Evolutionary conservation across 2,113 vertebrate species (phyloP), one percentile per base, ranked within the genome.

Genomic region (Halichoeres trimaculatus): DNA sequence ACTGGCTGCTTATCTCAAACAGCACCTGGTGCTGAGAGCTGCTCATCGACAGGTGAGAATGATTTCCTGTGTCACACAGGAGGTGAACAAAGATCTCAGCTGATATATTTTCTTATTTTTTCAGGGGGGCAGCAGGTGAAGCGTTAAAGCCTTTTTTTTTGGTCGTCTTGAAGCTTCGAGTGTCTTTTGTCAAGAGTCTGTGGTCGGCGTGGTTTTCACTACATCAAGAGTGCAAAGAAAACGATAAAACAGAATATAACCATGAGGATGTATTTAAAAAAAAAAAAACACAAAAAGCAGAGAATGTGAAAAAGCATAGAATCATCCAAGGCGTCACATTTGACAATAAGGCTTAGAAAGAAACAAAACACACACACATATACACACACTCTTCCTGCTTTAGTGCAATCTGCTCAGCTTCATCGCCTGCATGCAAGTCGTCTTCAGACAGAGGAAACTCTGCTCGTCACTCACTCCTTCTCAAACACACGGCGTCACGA

Each of bases 281-380:
- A 30, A 30, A 47, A 47, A 45, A 14, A 60, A 70, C 43, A 70
- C 38, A 40, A 16, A 53, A 54, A 59, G 43, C 22, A 30, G 59
- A 36, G 50, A 58, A 11, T 0, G 34, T 52, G 59, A 54, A 56
- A 60, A 8, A 81, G 67, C 54, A 53, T 30, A 43, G 35, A 38
- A 56, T 24, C 19, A 14, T 14, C 43, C 43, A 20, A 61, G 45
- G 75, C 17, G 40, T 69, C 65, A 57, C 72, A 22, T 69, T 19
- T 51, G 63, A 76, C 60, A 57, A 52, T 75, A 81, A 88, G 86
- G 83, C 83, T 70, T 55, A 9, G 65, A 64, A 74, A 47, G 4
- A 67, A 61, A 40, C 23, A 34, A 63, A 10, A 53, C 36, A 51
- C 0, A 47, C 7, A 34, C 0, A 60, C 20, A 24, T 20, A 38